Evolutionary conservation across 2,113 vertebrate genomes (phyloP), one percentile per base, ranked within the genome.

Genomic region (Misgurnus mizolepis): DNA sequence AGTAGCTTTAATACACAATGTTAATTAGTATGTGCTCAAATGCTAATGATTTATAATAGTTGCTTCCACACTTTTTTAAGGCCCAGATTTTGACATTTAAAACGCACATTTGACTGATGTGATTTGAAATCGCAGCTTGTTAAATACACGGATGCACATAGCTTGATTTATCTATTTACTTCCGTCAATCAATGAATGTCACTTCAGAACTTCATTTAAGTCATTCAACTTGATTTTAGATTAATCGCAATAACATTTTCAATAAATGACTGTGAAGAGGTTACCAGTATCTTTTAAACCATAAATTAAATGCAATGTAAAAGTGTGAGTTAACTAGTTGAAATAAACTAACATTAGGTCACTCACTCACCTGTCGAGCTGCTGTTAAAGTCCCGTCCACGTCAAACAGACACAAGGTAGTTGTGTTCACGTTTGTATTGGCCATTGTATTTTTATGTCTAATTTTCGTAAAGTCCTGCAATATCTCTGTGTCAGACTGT

Each of bases 381-480:
- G 93, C 93, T 0, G 97, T 98, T 8, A 98, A 87, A 27, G 96
- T 99, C 1, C 97, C 96, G 69, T 99, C 97, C 75, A 99, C 95
- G 47, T 99, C 96, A 81, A 99, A 99, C 4, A 99, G 92, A 76
- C 96, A 97, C 1, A 99, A 90, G 1, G 81, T 91, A 0, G 22
- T 18, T 0, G 79, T 49, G 81, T 93, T 90, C 77, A 76, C 10
- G 0, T 12, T 41, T 0, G 50, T 1, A 0, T 18, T 58, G 1
- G 84, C 89, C 95, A 95, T 96, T 1, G 71, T 79, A 61, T 55
- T 39, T 53, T 27, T n/a, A 5, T 55, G 3, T 53, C 6, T 4
- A 43, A 39, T 65, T 2, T 0, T 6, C 40, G 1, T 11, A 5
- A 53, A 41, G 74, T 65, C n/a, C 64, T 15, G 10, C 17, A 8